phyloP scores from a whole-genome alignment of 2,113 vertebrate species.

The Melospiza georgiana region DNA sequence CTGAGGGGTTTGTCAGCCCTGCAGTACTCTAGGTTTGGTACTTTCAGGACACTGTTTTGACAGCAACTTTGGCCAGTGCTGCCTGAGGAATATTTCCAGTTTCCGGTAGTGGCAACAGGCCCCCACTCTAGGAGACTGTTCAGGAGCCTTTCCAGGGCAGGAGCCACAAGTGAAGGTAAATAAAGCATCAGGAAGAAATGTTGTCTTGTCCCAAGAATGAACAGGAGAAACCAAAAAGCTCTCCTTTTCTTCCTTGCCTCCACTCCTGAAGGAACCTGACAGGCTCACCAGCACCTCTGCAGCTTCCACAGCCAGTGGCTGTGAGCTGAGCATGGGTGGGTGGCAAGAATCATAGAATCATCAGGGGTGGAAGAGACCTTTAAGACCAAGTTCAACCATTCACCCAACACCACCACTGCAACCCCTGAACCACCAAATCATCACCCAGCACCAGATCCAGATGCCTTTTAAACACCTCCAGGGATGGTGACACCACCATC shows the following conservation, averaged over 20 bases:
- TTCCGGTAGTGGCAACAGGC: neutral
- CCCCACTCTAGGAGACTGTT: neutral
- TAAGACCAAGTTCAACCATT: neutral
- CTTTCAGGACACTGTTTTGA: neutral
- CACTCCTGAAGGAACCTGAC: neutral
- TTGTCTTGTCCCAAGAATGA: no score
- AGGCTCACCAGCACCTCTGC: neutral
- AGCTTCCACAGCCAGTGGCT: neutral
- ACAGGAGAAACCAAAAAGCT: neutral
- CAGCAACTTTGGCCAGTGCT: fast-evolving
- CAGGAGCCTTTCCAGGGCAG: neutral
- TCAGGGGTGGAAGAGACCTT: neutral
- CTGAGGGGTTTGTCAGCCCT: neutral
- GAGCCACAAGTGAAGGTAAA: neutral
- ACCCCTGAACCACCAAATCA: neutral
- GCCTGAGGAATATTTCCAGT: neutral
- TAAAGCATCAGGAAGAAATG: neutral
- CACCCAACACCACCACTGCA: neutral
- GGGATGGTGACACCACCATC: neutral
- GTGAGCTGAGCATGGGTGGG: neutral
- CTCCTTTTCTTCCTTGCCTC: neutral
- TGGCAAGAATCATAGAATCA: neutral
- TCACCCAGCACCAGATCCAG: neutral
- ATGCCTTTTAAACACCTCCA: neutral
- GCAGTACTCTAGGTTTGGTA: fast-evolving